These are phyloP conservation scores for Thymallus thymallus DNA, from an alignment of 2,113 vertebrate species.

Conservation along the genomic window DNA sequence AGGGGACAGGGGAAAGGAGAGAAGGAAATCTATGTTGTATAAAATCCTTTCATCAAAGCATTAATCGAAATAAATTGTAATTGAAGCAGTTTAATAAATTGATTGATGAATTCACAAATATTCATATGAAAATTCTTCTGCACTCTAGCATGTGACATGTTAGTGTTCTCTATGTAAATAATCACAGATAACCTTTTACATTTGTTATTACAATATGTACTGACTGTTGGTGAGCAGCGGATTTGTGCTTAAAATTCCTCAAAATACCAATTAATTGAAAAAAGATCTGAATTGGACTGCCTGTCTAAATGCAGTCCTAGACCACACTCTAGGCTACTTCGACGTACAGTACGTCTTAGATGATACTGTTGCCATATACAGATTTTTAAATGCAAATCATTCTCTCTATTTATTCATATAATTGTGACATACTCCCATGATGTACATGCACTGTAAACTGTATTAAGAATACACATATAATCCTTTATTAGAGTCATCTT, in stretches of 20 bases:
- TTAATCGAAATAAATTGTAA: constrained; percentile 87
- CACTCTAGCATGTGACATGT: constrained; percentile 94
- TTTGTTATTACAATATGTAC: constrained; percentile 86
- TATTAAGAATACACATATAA: too few relatives aligned
- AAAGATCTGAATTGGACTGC: too few relatives aligned
- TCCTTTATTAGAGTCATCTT: too few relatives aligned
- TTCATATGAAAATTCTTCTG: constrained; percentile 89
- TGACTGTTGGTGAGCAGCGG: constrained; percentile 91
- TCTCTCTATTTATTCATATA: too few relatives aligned
- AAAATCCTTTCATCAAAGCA: constrained; percentile 96
- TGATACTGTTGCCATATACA: too few relatives aligned
- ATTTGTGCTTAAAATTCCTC: constrained; percentile 96
- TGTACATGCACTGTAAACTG: too few relatives aligned
- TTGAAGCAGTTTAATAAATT: constrained; percentile 88
- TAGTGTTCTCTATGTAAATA: constrained; percentile 91
- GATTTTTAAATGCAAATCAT: too few relatives aligned
- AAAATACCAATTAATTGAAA: too few relatives aligned
- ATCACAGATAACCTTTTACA: constrained; percentile 92
- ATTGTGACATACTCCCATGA: too few relatives aligned
- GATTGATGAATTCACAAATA: constrained; percentile 92
- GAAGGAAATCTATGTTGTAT: constrained; percentile 86
- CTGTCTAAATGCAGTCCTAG: too few relatives aligned
- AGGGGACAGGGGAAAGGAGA: constrained; percentile 47
- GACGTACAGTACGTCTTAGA: too few relatives aligned
- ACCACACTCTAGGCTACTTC: too few relatives aligned